Conservation (phyloP, 2,888 invertebrate genomes). For the Drosophila paracracens region DNA sequence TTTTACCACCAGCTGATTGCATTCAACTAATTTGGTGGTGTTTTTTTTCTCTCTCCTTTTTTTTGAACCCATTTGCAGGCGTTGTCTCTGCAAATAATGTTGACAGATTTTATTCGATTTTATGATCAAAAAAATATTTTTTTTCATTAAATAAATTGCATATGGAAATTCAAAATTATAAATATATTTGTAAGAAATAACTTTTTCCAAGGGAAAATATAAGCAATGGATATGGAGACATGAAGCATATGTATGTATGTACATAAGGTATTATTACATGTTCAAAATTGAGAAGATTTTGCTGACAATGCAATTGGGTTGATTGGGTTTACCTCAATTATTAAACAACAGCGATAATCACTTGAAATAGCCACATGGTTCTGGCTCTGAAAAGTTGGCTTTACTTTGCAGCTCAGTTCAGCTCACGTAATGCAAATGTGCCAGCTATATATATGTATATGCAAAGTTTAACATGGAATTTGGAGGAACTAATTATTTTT, state of each 20-base stretch:
- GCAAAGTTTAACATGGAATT: neutral
- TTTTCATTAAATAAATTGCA: neutral
- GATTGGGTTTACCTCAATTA: slow-evolving; percentile 26
- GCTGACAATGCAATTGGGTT: neutral
- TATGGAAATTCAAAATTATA: neutral
- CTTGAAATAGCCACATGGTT: neutral
- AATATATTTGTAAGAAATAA: neutral
- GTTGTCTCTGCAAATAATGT: neutral
- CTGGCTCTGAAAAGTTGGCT: slow-evolving; percentile 1
- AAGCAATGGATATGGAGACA: neutral
- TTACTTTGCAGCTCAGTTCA: slow-evolving; percentile 7
- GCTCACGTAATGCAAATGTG: slow-evolving; percentile 32
- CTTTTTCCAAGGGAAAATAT: neutral
- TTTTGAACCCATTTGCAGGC: neutral
- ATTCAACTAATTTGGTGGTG: neutral
- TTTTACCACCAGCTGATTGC: slow-evolving; percentile 15
- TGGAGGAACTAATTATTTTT: neutral
- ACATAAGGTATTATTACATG: neutral
- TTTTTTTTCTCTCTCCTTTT: neutral
- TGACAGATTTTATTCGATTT: neutral
- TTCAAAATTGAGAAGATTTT: neutral
- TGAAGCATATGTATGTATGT: slow-evolving; percentile 6
- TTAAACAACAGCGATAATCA: slow-evolving; percentile 8
- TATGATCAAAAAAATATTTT: neutral
- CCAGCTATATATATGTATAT: slow-evolving; percentile 8